phyloP scores from a whole-genome alignment of 2,888 invertebrate species.

The Eupithecia pulchellata region DNA sequence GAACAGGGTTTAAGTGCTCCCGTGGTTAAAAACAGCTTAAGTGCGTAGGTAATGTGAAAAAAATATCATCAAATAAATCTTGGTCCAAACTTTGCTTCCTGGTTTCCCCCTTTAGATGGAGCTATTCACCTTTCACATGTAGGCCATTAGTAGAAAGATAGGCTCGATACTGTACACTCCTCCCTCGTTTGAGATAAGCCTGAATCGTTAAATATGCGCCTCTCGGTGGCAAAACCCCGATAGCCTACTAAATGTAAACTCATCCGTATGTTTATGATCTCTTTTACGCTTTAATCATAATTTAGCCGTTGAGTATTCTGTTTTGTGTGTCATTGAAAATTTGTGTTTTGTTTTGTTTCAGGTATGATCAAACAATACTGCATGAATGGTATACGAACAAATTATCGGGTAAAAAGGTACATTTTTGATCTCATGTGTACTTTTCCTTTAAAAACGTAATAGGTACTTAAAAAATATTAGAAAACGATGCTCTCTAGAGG shows the following conservation, averaged over 20 bases:
- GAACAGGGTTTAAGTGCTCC: constrained; percentile 10
- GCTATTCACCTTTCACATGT: constrained; percentile 81
- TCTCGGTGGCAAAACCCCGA: constrained; percentile 64
- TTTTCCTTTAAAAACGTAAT: not conserved
- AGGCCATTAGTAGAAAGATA: constrained; percentile 80
- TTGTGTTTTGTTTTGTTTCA: constrained; percentile 50
- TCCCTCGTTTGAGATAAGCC: constrained; percentile 72
- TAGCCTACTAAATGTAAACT: constrained; percentile 60
- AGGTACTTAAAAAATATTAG: not conserved
- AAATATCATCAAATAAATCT: constrained; percentile 60
- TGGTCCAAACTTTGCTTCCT: constrained; percentile 63
- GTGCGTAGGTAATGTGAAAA: constrained; percentile 9
- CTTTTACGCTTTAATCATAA: constrained; percentile 53
- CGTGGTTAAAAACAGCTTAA: not conserved
- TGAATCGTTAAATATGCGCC: constrained; percentile 73
- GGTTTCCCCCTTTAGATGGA: constrained; percentile 65
- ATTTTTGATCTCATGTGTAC: not conserved
- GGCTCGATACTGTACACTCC: constrained; percentile 73
- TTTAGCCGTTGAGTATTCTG: constrained; percentile 43
- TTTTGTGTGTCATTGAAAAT: constrained; percentile 39
- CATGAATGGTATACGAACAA: constrained; percentile 3
- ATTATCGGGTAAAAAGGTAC: not conserved
- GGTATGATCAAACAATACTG: constrained; percentile 42
- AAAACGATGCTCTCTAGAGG: not conserved
- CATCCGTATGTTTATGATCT: constrained; percentile 52